Evolutionary conservation across 2,113 vertebrate genomes (phyloP), one percentile per base, ranked within the genome.

Genomic region (Aegypius monachus): DNA sequence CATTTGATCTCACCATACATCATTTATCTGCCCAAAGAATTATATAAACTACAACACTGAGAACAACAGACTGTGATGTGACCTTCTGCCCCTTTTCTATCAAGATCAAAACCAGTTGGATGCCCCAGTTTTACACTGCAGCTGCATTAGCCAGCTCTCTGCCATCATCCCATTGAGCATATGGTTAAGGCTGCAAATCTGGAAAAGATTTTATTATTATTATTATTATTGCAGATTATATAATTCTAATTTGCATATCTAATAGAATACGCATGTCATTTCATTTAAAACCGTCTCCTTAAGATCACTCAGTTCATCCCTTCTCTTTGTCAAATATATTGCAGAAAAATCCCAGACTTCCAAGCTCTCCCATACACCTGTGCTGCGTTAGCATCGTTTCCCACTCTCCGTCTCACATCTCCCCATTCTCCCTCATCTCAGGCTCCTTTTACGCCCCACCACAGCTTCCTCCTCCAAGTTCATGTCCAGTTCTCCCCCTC

Each of bases 31-130:
- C 8, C 82, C 12, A 4, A 81, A 84, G 67, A 71, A 66, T 86
- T 87, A 92, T 2, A 82, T 79, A 87, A 96, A 72, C 34, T 20
- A 47, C 0, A 1, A 61, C 48, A 72, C 23, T 14, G 59, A 71
- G 52, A 91, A 90, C 70, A 90, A 62, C 13, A 72, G 83, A 34
- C 83, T 38, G 71, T 34, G 42, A 36, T 3, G 3, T 91, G 95
- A 94, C 81, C 96, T 91, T 72, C 61, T 94, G 77, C 67, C 88
- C 86, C 56, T 65, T 32, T 79, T 62, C 91, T 58, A 7, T 36
- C 4, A 11, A 95, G 83, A 97, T 96, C 86, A 96, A 83, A 95
- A 95, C 56, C 94, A 96, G 91, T 73, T 75, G 92, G 83, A 45
- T 91, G 96, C 8, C 83, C 94, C 83, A 92, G 68, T 90, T 96